These are phyloP conservation scores for Chloromyia formosa DNA, from an alignment of 2,888 invertebrate genomes.

Conservation along the genomic window DNA sequence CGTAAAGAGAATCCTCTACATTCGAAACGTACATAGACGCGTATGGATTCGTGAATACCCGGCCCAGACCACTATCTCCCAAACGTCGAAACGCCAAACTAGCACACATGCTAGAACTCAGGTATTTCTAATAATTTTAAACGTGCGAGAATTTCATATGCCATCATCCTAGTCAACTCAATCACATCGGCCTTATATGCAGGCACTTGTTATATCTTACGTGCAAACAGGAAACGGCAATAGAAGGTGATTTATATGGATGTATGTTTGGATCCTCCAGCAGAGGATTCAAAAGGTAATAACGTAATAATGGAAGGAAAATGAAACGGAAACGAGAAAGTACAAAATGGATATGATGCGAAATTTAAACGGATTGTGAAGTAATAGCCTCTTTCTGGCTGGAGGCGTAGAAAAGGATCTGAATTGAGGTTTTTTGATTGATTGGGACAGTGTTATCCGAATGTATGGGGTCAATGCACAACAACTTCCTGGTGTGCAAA, in stretches of 20 bases:
- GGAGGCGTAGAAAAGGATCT: no score
- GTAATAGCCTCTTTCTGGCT: background rate
- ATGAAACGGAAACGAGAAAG: slow-evolving; percentile 21
- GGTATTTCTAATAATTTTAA: slow-evolving; percentile 41
- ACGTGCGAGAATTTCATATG: slow-evolving; percentile 29
- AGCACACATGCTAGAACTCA: background rate
- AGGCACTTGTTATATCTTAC: background rate
- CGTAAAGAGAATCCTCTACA: slow-evolving; percentile 4
- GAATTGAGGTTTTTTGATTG: no score
- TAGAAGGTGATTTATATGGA: background rate
- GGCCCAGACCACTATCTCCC: background rate
- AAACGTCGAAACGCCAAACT: background rate
- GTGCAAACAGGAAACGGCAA: background rate
- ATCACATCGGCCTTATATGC: background rate
- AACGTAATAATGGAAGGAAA: slow-evolving; percentile 32
- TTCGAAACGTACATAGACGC: background rate
- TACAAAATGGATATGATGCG: background rate
- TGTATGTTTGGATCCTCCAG: background rate
- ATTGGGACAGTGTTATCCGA: no score
- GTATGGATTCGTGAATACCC: background rate
- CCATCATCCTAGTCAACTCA: slow-evolving; percentile 2
- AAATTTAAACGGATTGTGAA: slow-evolving; percentile 26
- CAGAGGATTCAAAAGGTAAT: slow-evolving; percentile 4
- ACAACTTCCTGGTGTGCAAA: no score
- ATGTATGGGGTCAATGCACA: no score